Conservation (phyloP, 2,113 vertebrate species). For the mouse (Mus musculus) region GRCm39 chr4:130788501-130789000, state of each 20-base stretch:
- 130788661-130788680: background rate
- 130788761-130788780: background rate
- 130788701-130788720: background rate
- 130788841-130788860: background rate
- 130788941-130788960: background rate
- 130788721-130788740: background rate
- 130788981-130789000: background rate
- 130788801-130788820: background rate
- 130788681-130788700: background rate
- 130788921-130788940: background rate
- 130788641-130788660: accelerated
- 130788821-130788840: background rate
- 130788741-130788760: background rate
- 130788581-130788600: background rate
- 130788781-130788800: background rate
- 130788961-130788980: background rate
- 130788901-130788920: background rate
- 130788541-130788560: too few relatives aligned
- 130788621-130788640: too few relatives aligned
- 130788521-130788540: background rate
- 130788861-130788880: background rate
- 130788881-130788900: background rate
- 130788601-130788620: background rate
- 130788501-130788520: background rate
- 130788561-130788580: too few relatives aligned